Evolutionary conservation across 2,113 vertebrate species (phyloP).

Genomic region (Sminthopsis crassicaudata): DNA sequence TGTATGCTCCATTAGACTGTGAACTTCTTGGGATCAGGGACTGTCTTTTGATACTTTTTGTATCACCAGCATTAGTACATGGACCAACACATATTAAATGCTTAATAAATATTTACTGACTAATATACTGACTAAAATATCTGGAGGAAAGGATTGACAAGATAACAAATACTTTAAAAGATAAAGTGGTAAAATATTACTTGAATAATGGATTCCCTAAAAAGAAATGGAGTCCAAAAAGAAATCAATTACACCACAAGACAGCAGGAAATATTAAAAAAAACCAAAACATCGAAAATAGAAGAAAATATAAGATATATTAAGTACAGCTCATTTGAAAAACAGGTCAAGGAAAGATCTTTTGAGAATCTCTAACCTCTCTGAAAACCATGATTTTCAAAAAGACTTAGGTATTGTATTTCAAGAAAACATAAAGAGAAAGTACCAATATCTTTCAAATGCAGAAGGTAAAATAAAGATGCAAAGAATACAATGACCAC

Average conservation of each 20-base stretch:
- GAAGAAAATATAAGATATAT: not conserved
- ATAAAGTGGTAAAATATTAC: not conserved
- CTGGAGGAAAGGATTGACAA: too few relatives aligned
- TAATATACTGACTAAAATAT: too few relatives aligned
- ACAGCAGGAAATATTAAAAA: not conserved
- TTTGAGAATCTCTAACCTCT: not conserved
- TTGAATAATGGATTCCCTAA: not conserved
- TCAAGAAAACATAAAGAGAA: not conserved
- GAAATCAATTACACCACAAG: not conserved
- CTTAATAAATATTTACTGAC: too few relatives aligned
- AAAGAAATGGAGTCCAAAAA: not conserved
- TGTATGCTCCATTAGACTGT: too few relatives aligned
- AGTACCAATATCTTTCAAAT: not conserved
- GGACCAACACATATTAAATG: too few relatives aligned
- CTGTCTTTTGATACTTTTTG: too few relatives aligned
- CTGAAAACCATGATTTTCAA: not conserved
- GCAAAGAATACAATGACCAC: not conserved
- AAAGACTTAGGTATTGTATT: not conserved
- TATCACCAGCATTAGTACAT: too few relatives aligned
- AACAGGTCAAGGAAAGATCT: not conserved
- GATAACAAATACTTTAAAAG: not conserved
- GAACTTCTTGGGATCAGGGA: too few relatives aligned
- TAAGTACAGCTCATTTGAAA: not conserved
- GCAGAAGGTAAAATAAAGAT: not conserved
- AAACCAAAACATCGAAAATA: not conserved